phyloP scores from a whole-genome alignment of 2,888 invertebrate genomes.

The Charanyca ferruginea region DNA sequence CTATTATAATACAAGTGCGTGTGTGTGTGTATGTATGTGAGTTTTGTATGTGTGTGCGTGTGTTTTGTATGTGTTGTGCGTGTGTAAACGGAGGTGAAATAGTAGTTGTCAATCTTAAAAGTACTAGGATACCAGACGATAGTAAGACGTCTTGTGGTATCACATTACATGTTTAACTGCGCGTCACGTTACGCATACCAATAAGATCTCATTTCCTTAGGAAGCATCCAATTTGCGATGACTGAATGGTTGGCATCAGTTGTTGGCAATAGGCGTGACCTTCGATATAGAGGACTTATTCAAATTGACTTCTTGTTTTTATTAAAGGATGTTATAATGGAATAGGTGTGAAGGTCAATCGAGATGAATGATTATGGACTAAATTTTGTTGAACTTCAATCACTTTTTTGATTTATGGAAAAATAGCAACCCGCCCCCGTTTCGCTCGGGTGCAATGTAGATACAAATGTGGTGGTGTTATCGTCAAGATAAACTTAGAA shows the following conservation, averaged over 20 bases:
- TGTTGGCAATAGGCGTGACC: slow-evolving; percentile 35
- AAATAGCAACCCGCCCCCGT: too few species aligned
- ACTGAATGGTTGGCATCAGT: slow-evolving; percentile 40
- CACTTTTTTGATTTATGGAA: too few species aligned
- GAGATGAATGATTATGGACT: too few species aligned
- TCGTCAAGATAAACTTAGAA: too few species aligned
- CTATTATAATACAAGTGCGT: too few species aligned
- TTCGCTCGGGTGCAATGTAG: too few species aligned
- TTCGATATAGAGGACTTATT: slow-evolving; percentile 43
- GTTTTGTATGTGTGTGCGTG: too few species aligned
- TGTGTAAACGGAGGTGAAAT: too few species aligned
- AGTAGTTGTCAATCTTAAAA: neutral
- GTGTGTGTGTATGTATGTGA: too few species aligned
- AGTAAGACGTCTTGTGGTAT: slow-evolving; percentile 2
- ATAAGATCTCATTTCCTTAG: slow-evolving; percentile 31
- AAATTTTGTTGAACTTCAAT: neutral
- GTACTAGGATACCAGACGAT: slow-evolving; percentile 31
- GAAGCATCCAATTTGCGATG: slow-evolving; percentile 45
- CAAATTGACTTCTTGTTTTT: slow-evolving; percentile 33
- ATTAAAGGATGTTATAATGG: too few species aligned
- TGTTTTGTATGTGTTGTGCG: too few species aligned
- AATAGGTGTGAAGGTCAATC: neutral
- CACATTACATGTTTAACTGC: neutral
- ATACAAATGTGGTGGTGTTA: too few species aligned
- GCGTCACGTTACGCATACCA: slow-evolving; percentile 22